Evolutionary conservation across 2,797 vertebrate genomes (phyloP).

Genomic region (Arrhamphus sclerolepis): DNA sequence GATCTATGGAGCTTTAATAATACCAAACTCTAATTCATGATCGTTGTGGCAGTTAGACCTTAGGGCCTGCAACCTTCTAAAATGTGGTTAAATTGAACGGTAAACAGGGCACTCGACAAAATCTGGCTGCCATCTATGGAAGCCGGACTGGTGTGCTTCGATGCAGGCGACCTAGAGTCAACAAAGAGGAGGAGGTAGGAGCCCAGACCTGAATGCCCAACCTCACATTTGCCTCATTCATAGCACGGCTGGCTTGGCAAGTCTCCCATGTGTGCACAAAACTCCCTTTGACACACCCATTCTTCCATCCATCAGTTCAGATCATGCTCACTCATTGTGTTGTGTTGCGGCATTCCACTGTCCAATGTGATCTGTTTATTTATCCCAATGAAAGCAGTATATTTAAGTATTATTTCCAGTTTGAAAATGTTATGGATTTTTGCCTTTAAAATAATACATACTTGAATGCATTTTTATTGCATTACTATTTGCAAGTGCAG

Average conservation of each 20-base stretch:
- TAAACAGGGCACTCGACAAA: slow-evolving; percentile 95
- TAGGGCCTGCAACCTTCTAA: slow-evolving; percentile 68
- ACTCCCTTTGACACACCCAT: slow-evolving; percentile 36
- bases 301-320: slow-evolving; percentile 37
- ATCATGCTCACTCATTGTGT: slow-evolving; percentile 14
- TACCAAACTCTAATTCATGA: slow-evolving; percentile 1
- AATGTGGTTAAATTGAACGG: slow-evolving; percentile 90
- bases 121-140: slow-evolving; percentile 89
- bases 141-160: slow-evolving; percentile 86
- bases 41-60: slow-evolving; percentile 29
- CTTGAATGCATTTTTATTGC: neutral
- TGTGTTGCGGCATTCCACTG: slow-evolving; percentile 18
- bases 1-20: neutral
- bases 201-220: slow-evolving; percentile 50
- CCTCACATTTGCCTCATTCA: slow-evolving; percentile 46
- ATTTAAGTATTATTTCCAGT: slow-evolving; percentile 8
- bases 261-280: slow-evolving; percentile 39
- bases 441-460: slow-evolving; percentile 25
- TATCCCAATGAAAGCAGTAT: slow-evolving; percentile 29
- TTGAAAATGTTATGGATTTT: slow-evolving; percentile 5
- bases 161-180: slow-evolving; percentile 89
- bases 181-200: slow-evolving; percentile 99
- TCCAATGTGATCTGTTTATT: slow-evolving; percentile 32
- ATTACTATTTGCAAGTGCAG: neutral
- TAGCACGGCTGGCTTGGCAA: slow-evolving; percentile 63